Conservation (phyloP, 1,140 invertebrate genomes). For the Nephotettix cincticeps region DNA sequence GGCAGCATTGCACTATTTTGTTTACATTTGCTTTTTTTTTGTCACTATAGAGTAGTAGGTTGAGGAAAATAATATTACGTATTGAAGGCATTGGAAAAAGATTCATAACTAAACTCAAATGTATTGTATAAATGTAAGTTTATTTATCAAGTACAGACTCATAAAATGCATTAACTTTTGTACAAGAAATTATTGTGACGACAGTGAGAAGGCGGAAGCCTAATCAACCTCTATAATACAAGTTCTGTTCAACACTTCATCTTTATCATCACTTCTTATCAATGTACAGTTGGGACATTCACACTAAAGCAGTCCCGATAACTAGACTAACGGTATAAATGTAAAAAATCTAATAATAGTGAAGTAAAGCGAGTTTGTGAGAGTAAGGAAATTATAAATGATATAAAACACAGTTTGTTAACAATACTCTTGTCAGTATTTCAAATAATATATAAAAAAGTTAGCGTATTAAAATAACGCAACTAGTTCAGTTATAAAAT, state of each 20-base stretch:
- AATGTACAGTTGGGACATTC: not conserved
- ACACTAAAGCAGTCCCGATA: not conserved
- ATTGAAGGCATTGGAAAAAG: too few species aligned
- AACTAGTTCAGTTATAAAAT: too few species aligned
- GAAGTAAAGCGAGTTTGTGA: slow-evolving; percentile 1
- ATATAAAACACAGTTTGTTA: too few species aligned
- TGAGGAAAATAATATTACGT: too few species aligned
- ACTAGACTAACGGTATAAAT: slow-evolving; percentile 19
- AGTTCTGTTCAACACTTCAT: not conserved
- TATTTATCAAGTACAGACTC: slow-evolving; percentile 8
- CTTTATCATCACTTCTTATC: not conserved
- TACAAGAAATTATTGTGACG: slow-evolving; percentile 15
- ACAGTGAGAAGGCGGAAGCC: slow-evolving; percentile 11
- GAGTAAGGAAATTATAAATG: too few species aligned
- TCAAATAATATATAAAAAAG: too few species aligned
- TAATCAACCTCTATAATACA: slow-evolving; percentile 15
- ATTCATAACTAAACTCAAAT: too few species aligned
- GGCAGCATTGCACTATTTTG: too few species aligned
- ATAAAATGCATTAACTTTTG: slow-evolving; percentile 21
- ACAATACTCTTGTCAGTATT: too few species aligned
- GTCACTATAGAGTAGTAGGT: too few species aligned
- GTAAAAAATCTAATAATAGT: slow-evolving; percentile 22
- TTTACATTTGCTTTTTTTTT: too few species aligned
- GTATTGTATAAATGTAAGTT: slow-evolving; percentile 15
- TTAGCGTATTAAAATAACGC: too few species aligned